These are phyloP conservation scores for Streptopelia turtur DNA, from an alignment of 2,797 vertebrate genomes.

Conservation along the genomic window DNA sequence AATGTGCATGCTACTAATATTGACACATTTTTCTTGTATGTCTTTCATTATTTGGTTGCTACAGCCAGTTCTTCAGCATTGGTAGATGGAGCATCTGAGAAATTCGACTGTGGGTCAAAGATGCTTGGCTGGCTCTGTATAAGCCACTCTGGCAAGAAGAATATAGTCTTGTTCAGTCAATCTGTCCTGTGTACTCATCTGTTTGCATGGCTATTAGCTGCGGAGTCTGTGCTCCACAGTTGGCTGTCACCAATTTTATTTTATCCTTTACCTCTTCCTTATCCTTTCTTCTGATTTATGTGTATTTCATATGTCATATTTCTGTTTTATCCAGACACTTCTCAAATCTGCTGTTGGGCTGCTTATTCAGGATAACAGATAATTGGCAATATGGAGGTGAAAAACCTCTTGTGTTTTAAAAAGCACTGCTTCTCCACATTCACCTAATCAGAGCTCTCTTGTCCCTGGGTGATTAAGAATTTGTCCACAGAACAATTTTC, in stretches of 20 bases:
- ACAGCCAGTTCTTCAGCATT: neutral
- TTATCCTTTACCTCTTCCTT: neutral
- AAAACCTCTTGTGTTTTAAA: neutral
- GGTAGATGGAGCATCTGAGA: neutral
- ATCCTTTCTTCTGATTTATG: neutral
- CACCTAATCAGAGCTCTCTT: neutral
- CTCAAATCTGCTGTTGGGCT: neutral
- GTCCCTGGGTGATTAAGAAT: neutral
- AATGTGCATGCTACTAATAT: neutral
- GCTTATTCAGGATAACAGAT: neutral
- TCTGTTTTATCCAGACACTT: neutral
- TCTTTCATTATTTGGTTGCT: neutral
- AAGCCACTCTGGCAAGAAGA: neutral
- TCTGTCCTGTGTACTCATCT: neutral
- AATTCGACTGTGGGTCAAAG: neutral
- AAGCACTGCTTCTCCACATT: neutral
- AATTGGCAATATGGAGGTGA: neutral
- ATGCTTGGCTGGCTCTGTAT: neutral
- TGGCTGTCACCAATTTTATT: neutral
- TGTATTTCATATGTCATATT: neutral
- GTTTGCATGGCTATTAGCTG: neutral
- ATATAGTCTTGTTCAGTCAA: neutral
- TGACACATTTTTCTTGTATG: neutral
- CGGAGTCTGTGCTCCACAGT: neutral
- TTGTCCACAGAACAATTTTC: neutral